These are phyloP conservation scores for Siphonodentalium dalli DNA, from an alignment of 2,888 invertebrate genomes.

Conservation along the genomic window DNA sequence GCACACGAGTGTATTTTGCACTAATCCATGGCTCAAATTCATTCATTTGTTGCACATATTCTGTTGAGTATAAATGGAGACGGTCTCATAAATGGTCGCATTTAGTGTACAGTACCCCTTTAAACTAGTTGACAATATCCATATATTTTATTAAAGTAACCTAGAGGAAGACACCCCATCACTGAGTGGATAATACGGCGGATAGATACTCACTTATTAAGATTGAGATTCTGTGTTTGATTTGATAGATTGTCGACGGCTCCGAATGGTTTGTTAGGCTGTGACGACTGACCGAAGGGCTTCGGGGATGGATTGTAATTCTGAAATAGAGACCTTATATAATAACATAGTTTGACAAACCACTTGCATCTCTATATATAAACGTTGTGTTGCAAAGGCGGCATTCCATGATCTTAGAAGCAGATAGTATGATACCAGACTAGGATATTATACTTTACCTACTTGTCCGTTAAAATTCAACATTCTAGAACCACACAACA, in stretches of 20 bases:
- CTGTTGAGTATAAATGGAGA: conserved; percentile 16
- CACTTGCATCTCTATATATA: too few relatives aligned
- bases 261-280: conserved; percentile 25
- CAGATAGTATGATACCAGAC: too few relatives aligned
- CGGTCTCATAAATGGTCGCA: neutral
- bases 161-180: neutral
- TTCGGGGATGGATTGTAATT: conserved; percentile 49
- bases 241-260: conserved; percentile 35
- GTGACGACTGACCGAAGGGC: conserved; percentile 40
- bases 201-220: neutral
- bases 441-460: too few relatives aligned
- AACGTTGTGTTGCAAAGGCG: too few relatives aligned
- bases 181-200: neutral
- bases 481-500: too few relatives aligned
- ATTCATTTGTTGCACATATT: too few relatives aligned
- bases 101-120: neutral
- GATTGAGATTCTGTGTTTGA: conserved; percentile 41
- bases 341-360: too few relatives aligned
- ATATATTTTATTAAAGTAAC: neutral
- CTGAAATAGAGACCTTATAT: conserved; percentile 31
- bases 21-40: too few relatives aligned
- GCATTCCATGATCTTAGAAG: too few relatives aligned
- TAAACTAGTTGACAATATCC: neutral
- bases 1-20: too few relatives aligned
- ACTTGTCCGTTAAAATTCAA: too few relatives aligned